phyloP scores from a whole-genome alignment of 1,140 invertebrate species.

The Pygmarrhopalites habei region DNA sequence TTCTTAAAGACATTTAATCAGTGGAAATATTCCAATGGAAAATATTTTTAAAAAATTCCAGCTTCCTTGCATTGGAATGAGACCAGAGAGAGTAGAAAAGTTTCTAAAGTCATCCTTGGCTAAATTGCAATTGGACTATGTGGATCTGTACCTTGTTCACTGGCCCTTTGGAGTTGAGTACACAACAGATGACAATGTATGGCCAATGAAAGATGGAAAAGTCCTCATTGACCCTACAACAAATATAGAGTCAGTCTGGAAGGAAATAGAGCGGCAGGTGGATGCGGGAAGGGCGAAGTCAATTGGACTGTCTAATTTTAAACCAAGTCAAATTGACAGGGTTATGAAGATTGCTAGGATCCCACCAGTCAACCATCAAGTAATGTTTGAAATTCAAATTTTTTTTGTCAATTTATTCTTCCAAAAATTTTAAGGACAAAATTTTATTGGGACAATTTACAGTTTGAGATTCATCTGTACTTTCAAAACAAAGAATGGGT shows the following conservation, averaged over 20 bases:
- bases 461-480: slow-evolving; percentile 45
- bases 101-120: slow-evolving; percentile 43
- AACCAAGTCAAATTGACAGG: slow-evolving; percentile 48
- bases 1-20: background rate
- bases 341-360: slow-evolving; percentile 46
- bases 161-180: slow-evolving; percentile 61
- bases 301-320: slow-evolving; percentile 55
- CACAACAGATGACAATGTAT: slow-evolving; percentile 28
- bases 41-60: slow-evolving; percentile 7
- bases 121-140: slow-evolving; percentile 42
- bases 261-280: slow-evolving; percentile 45
- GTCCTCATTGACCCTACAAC: slow-evolving; percentile 19
- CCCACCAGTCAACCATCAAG: slow-evolving; percentile 48
- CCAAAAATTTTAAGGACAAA: background rate
- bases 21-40: background rate
- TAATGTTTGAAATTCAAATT: slow-evolving; percentile 42
- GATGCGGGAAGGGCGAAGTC: slow-evolving; percentile 20
- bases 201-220: slow-evolving; percentile 32
- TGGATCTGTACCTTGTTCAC: slow-evolving; percentile 62
- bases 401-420: background rate
- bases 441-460: too few relatives aligned
- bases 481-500: slow-evolving; percentile 46
- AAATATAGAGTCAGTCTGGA: slow-evolving; percentile 19
- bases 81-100: slow-evolving; percentile 44
- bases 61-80: slow-evolving; percentile 40